Base-by-base conservation (phyloP, 2,888 invertebrate genomes). In the Apodemia duryi region DNA sequence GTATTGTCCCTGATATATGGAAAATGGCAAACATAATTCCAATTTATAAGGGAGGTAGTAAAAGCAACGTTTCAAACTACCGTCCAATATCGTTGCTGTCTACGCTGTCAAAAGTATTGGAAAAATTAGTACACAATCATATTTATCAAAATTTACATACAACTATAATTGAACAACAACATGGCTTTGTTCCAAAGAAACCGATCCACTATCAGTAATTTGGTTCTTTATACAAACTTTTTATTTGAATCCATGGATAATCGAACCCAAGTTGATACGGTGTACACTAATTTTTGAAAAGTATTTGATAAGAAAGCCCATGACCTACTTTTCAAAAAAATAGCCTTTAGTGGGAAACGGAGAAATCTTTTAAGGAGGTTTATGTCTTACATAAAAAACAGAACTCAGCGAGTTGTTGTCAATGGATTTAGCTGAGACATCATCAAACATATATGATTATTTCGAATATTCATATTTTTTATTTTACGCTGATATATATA, bases 141-240 rank as follows among this genome's bases (percentile, higher is more conserved):
- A 52, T 63, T 21, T 35, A 63, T 52, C 63, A 38, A 2, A 21
- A 35, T 51, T 35, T 63, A 13, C 38, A 51, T 9, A 52, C 6
- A 35, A 63, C 38, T n/a, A 49, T 63, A 35, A 63, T 63, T 52
- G 51, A 35, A 21, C n/a, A 63, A 6, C 63, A 63, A 21, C 63
- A 63, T 21, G 63, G 63, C 6, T 63, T 63, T 63, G 52, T 63
- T n/a, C n/a, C n/a, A n/a, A 35, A 32, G 9, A 51, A 49, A 51
- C 21, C 49, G 63, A 29, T 63, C 51, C 5, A 52, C 63, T 32
- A 6, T 52, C 38, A 52, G 51, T 21, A 63, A 63, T 10, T 38
- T 63, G n/a, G 7, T 51, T 21, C 21, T 63, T 2, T 63, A 63
- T 35, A 51, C 52, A 4, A 63, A 52, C n/a, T 63, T 51, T 63